Evolutionary conservation across 2,888 invertebrate species (phyloP), one percentile per base, ranked within the genome.

Genomic region (Philereme vetulata): DNA sequence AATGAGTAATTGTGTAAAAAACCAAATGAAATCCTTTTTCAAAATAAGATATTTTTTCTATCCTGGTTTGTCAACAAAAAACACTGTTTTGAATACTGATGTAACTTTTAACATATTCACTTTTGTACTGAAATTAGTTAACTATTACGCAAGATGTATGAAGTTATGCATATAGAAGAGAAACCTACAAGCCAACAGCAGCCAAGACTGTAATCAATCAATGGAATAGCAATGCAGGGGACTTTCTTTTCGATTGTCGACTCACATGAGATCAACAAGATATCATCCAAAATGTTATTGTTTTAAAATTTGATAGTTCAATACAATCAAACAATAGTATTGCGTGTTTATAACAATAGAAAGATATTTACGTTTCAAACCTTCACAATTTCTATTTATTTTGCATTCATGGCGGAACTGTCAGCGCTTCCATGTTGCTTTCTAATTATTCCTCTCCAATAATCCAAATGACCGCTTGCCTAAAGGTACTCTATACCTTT

Each of bases 401-500:
- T 92, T 92, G 92, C 92, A 90, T 93, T 92, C 92, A 93, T 93
- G 92, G 92, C 92, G 92, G 92, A 93, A 93, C 92, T 93, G 92
- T 93, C 92, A 92, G 82, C 82, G 90, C 92, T 92, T 92, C 92
- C 92, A 93, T 93, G 92, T 92, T 93, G 92, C 92, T 92, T 92
- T 92, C 92, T 92, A 88, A 82, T 75, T 78, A 74, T 75, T 76
- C 71, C 71, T 55, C 46, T 55, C 51, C 38, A 57, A 34, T 56
- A 50, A 10, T 54, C 38, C 47, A 43, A 51, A 60, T 33, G 10
- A 8, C 44, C 34, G 51, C 33, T 57, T 44, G 34, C 11, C 40
- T 43, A 4, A n/a, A 34, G 38, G 42, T 10, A 32, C 46, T 43
- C 44, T n/a, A 53, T 9, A 46, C 10, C 33, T 51, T 43, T 35